Conservation (phyloP, 2,888 invertebrate genomes). For the Sinohyriopsis cumingii region DNA sequence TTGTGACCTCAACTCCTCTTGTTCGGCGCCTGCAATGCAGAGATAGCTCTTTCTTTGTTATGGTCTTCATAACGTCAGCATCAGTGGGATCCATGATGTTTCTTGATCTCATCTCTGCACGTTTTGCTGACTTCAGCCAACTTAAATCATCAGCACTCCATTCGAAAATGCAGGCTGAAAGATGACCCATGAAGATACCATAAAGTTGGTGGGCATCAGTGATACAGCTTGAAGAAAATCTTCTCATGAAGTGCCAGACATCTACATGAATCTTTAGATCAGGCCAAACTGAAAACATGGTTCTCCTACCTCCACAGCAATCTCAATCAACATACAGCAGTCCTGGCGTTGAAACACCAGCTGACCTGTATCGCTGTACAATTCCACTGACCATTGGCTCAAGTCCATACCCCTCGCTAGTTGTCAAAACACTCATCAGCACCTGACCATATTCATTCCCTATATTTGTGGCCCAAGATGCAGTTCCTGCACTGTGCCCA, state of each 20-base stretch:
- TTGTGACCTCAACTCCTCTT: conserved; percentile 28
- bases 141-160: conserved; percentile 24
- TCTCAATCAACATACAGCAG: conserved; percentile 45
- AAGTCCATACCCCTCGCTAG: conserved; percentile 30
- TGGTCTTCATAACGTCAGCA: conserved; percentile 17
- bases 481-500: conserved; percentile 26
- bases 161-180: conserved; percentile 28
- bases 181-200: conserved; percentile 27
- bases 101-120: conserved; percentile 19
- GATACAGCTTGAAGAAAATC: conserved; percentile 21
- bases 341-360: conserved; percentile 28
- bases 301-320: conserved; percentile 29
- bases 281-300: conserved; percentile 12
- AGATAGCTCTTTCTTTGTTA: conserved; percentile 25
- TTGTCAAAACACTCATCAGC: conserved; percentile 41
- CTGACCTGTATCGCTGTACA: conserved; percentile 25
- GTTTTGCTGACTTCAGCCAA: conserved; percentile 32
- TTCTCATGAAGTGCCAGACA: conserved; percentile 42
- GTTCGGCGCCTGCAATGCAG: conserved; percentile 34
- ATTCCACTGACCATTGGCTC: conserved; percentile 27
- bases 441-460: conserved; percentile 35
- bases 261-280: conserved; percentile 23
- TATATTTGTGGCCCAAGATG: conserved; percentile 41
- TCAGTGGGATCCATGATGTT: conserved; percentile 21
- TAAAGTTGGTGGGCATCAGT: conserved; percentile 34